These are phyloP conservation scores for Boloria selene DNA, from an alignment of 2,888 invertebrate species.

Conservation along the genomic window DNA sequence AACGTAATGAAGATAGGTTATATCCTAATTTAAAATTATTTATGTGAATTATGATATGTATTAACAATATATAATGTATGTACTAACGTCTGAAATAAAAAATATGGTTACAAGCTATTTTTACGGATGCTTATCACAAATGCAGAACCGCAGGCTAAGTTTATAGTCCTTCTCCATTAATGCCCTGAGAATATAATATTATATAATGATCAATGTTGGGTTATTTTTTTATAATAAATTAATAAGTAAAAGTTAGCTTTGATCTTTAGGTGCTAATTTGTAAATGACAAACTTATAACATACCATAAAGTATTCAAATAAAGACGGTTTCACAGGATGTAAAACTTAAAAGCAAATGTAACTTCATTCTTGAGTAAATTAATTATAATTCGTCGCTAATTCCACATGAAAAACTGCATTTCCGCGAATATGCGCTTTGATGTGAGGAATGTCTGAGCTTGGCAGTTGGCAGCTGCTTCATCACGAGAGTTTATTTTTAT, in stretches of 20 bases:
- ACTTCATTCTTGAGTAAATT: conserved; percentile 25
- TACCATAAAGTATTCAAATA: background rate
- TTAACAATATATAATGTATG: no score
- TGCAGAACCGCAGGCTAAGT: no score
- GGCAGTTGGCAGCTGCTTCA: conserved; percentile 73
- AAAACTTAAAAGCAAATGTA: conserved; percentile 24
- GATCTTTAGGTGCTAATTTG: conserved; percentile 12
- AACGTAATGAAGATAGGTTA: no score
- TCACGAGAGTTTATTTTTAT: conserved; percentile 66
- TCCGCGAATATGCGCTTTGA: conserved; percentile 70
- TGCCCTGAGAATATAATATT: no score
- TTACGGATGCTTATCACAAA: no score
- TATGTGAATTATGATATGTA: no score
- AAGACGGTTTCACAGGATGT: conserved; percentile 20
- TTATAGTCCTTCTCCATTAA: no score
- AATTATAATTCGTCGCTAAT: conserved; percentile 34
- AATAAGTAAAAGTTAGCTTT: conserved; percentile 8
- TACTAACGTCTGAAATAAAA: no score
- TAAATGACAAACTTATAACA: conserved; percentile 4
- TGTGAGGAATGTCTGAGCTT: conserved; percentile 70
- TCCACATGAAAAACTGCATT: conserved; percentile 45
- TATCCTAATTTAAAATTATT: no score
- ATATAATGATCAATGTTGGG: no score
- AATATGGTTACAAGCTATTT: no score
- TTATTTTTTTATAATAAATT: background rate